These are phyloP conservation scores for Xenopus laevis DNA, from an alignment of 2,113 vertebrate species.

Conservation along the genomic window DNA sequence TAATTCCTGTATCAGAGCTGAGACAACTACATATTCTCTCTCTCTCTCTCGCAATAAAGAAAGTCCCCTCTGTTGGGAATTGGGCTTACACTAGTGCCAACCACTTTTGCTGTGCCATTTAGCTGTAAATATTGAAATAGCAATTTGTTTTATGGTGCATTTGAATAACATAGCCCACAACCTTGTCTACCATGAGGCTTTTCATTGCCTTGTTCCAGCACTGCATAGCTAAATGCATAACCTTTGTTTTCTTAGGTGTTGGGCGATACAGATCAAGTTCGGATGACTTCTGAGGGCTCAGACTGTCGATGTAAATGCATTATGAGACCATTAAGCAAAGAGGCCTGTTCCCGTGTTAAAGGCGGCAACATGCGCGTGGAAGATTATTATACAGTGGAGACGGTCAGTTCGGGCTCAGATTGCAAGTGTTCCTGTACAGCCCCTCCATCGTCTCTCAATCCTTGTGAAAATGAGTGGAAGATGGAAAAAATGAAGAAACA, in stretches of 20 bases:
- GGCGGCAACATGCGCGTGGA: constrained; percentile 74
- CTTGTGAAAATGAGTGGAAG: constrained; percentile 95
- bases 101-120: too few species aligned
- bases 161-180: too few species aligned
- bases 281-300: constrained; percentile 89
- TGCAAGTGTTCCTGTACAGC: constrained; percentile 94
- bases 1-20: too few species aligned
- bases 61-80: too few species aligned
- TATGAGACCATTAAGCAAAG: constrained; percentile 86
- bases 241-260: constrained; percentile 65
- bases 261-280: constrained; percentile 82
- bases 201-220: too few species aligned
- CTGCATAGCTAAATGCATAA: too few species aligned
- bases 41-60: too few species aligned
- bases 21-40: too few species aligned
- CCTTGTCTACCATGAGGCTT: too few species aligned
- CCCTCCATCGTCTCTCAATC: constrained; percentile 90
- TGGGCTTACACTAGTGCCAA: too few species aligned
- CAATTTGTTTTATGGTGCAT: too few species aligned
- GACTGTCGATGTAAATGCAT: constrained; percentile 97
- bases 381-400: constrained; percentile 95
- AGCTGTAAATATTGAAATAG: too few species aligned
- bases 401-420: constrained; percentile 86
- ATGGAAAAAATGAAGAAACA: constrained; percentile 96
- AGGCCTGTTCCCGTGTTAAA: constrained; percentile 80